Evolutionary conservation across 2,888 invertebrate genomes (phyloP).

Genomic region (Dryadula phaetusa): DNA sequence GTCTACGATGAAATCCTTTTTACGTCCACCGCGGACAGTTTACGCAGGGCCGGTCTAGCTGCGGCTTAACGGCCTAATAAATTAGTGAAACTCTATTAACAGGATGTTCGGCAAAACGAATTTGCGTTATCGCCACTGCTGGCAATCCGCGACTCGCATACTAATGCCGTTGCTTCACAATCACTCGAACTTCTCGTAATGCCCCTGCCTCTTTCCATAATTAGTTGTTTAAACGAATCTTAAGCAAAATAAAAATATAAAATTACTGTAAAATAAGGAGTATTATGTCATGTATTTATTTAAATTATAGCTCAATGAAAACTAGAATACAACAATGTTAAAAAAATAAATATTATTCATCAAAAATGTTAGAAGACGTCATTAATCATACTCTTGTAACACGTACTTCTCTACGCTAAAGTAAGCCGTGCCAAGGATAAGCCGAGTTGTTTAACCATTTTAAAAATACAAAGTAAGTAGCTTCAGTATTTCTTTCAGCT

Average conservation of each 20-base stretch:
- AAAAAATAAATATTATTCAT: conserved; percentile 35
- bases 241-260: conserved; percentile 49
- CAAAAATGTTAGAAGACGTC: conserved; percentile 38
- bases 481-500: conserved; percentile 40
- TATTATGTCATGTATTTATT: background rate
- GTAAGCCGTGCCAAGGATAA: conserved; percentile 44
- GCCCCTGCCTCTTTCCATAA: conserved; percentile 66
- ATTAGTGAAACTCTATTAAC: conserved; percentile 85
- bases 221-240: conserved; percentile 82
- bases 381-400: conserved; percentile 45
- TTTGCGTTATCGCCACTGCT: conserved; percentile 82
- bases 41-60: conserved; percentile 61
- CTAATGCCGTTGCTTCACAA: conserved; percentile 64
- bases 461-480: conserved; percentile 43
- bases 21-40: conserved; percentile 75
- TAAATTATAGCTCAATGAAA: conserved; percentile 9
- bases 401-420: conserved; percentile 44
- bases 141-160: conserved; percentile 74
- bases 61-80: conserved; percentile 80
- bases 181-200: conserved; percentile 61
- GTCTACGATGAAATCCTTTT: conserved; percentile 79
- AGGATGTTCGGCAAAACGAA: conserved; percentile 82
- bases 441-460: conserved; percentile 44
- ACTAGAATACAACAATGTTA: conserved; percentile 9
- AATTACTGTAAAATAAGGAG: background rate